Evolutionary conservation across 2,888 invertebrate genomes (phyloP).

Genomic region (Tromatobia lineatoria): DNA sequence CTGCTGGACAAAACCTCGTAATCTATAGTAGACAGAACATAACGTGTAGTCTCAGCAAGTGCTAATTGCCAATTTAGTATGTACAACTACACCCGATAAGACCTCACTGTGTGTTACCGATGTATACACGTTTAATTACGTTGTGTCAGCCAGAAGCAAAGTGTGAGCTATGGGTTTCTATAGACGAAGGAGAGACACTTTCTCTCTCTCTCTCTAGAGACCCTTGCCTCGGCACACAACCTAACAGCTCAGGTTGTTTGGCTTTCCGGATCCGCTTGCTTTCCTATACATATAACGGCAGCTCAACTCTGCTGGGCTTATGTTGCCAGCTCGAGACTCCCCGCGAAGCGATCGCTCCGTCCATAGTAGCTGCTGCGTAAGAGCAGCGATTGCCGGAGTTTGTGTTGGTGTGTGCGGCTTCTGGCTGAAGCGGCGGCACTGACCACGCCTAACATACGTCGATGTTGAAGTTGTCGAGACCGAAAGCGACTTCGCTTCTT

Average conservation of each 20-base stretch:
- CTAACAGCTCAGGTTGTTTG: slow-evolving; percentile 28
- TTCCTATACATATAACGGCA: slow-evolving; percentile 23
- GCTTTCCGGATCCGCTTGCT: slow-evolving; percentile 32
- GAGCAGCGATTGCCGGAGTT: not conserved
- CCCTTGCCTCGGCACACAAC: not conserved
- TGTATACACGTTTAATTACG: slow-evolving; percentile 57
- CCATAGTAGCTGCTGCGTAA: not conserved
- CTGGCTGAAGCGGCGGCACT: slow-evolving; percentile 42
- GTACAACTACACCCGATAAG: slow-evolving; percentile 37
- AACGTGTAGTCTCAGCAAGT: slow-evolving; percentile 35
- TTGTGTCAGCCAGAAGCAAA: slow-evolving; percentile 37
- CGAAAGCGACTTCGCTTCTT: slow-evolving; percentile 6
- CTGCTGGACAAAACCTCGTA: not conserved
- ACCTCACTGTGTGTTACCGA: slow-evolving; percentile 10
- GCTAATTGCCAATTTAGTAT: slow-evolving; percentile 61
- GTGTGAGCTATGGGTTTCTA: not conserved
- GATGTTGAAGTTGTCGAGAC: slow-evolving; percentile 44
- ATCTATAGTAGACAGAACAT: not conserved
- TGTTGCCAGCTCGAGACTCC: slow-evolving; percentile 1
- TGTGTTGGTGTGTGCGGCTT: slow-evolving; percentile 8
- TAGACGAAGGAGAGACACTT: slow-evolving; percentile 11
- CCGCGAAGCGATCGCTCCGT: not conserved
- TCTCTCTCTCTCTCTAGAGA: not conserved
- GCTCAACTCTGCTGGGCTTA: slow-evolving; percentile 7
- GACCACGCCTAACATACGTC: slow-evolving; percentile 59